Percentiles rank a stretch among this genome's conserved stretches.
These are phyloP conservation scores for Cuculus canorus DNA, from an alignment of 2,797 vertebrate genomes.

Conservation along the genomic window DNA sequence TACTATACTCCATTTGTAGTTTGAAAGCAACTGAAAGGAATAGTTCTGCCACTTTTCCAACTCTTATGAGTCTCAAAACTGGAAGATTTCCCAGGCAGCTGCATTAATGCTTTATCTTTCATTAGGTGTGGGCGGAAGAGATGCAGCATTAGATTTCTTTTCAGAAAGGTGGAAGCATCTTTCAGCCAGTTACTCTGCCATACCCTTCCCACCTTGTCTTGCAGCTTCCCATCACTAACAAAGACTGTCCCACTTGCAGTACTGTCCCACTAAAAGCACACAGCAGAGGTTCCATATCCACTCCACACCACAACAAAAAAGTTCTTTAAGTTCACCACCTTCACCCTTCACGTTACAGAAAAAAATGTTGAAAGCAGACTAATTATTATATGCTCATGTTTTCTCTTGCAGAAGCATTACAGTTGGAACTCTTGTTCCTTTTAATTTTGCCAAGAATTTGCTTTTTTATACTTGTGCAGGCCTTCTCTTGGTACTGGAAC, in stretches of 20 bases:
- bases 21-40: background rate
- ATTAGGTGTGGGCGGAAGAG: background rate
- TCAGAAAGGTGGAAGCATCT: background rate
- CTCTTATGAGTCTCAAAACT: background rate
- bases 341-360: background rate
- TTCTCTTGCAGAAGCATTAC: background rate
- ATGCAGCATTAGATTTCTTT: background rate
- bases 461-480: background rate
- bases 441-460: background rate
- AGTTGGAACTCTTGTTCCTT: background rate
- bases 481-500: background rate
- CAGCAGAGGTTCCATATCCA: background rate
- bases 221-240: background rate
- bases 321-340: background rate
- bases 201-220: rapidly evolving
- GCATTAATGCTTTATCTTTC: background rate
- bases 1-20: background rate
- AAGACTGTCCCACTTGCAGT: background rate
- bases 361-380: background rate
- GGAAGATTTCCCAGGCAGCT: background rate
- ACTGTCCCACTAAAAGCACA: background rate
- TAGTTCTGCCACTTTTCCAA: background rate
- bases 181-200: background rate
- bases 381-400: background rate
- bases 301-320: background rate